Percentiles rank a stretch among this genome's conserved stretches.
phyloP scores from a whole-genome alignment of 2,797 vertebrate genomes.

The Phrynocephalus forsythii region DNA sequence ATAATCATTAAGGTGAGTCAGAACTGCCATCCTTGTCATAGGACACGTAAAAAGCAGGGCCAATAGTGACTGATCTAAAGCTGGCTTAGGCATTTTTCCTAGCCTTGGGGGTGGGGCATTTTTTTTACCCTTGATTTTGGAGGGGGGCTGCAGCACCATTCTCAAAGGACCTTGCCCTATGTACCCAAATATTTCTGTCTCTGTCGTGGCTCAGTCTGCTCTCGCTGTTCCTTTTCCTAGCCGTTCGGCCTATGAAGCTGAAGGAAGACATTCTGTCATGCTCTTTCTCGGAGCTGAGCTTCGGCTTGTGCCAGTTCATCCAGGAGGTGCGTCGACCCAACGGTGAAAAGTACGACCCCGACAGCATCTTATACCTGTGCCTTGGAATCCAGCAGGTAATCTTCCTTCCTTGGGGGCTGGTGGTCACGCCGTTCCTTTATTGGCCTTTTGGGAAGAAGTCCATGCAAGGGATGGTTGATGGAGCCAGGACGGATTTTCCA shows the following conservation, averaged over 20 bases:
- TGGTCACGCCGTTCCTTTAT: not conserved
- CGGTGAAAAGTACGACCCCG: slow-evolving; percentile 89
- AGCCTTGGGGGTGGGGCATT: not conserved
- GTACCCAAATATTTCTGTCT: not conserved
- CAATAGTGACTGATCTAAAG: not conserved
- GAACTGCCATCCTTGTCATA: not conserved
- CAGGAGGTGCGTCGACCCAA: slow-evolving; percentile 90
- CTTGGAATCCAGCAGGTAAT: slow-evolving; percentile 97
- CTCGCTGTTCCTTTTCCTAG: not conserved
- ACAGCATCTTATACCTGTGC: slow-evolving; percentile 98
- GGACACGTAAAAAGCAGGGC: not conserved
- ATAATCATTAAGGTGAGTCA: not conserved
- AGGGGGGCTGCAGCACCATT: not conserved
- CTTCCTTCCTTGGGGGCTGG: not conserved
- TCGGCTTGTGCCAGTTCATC: slow-evolving; percentile 94
- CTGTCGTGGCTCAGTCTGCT: not conserved
- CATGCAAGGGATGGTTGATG: not conserved
- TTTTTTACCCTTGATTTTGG: not conserved
- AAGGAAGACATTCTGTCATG: slow-evolving; percentile 94
- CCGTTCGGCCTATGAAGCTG: slow-evolving; percentile 88
- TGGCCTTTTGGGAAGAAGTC: not conserved
- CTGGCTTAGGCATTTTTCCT: not conserved
- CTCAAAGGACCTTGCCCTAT: not conserved
- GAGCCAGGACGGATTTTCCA: not conserved
- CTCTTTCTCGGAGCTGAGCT: slow-evolving; percentile 93